These are phyloP conservation scores for Branchipolynoe longqiensis DNA, from an alignment of 2,888 invertebrate species.

Conservation along the genomic window DNA sequence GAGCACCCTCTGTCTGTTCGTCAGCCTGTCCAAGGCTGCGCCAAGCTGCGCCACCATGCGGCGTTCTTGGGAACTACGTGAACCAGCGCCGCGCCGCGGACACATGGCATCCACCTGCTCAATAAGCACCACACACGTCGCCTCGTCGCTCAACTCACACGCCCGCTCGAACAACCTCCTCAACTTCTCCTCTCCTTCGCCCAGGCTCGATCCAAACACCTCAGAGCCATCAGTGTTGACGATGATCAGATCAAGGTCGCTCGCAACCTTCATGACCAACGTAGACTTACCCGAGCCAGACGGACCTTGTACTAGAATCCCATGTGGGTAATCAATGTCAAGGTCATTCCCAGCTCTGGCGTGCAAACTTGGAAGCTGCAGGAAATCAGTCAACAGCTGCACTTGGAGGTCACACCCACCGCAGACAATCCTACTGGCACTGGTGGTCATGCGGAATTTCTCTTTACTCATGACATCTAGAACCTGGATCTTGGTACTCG, in stretches of 20 bases:
- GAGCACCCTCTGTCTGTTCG: slow-evolving; percentile 80
- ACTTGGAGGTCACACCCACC: slow-evolving; percentile 72
- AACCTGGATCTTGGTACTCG: slow-evolving; percentile 69
- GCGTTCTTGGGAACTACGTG: slow-evolving; percentile 76
- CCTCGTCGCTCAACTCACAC: slow-evolving; percentile 78
- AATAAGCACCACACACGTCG: slow-evolving; percentile 81
- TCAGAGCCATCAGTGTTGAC: slow-evolving; percentile 83
- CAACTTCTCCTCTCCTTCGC: slow-evolving; percentile 84
- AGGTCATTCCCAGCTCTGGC: slow-evolving; percentile 62
- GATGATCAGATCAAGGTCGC: slow-evolving; percentile 82
- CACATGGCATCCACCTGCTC: slow-evolving; percentile 81
- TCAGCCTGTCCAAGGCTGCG: slow-evolving; percentile 83
- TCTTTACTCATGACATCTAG: slow-evolving; percentile 70
- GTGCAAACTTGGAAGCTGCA: slow-evolving; percentile 67
- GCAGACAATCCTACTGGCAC: slow-evolving; percentile 54
- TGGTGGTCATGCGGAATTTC: slow-evolving; percentile 65
- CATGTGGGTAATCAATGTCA: slow-evolving; percentile 69
- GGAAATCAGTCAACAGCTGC: slow-evolving; percentile 69
- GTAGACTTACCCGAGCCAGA: slow-evolving; percentile 82
- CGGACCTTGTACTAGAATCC: slow-evolving; percentile 76
- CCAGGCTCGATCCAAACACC: slow-evolving; percentile 83
- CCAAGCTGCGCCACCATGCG: slow-evolving; percentile 83
- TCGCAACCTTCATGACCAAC: slow-evolving; percentile 86
- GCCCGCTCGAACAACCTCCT: slow-evolving; percentile 83
- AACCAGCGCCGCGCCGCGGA: slow-evolving; percentile 66